A percentile compares a stretch with the other conserved stretches of the same genome.
phyloP scores from a whole-genome alignment of 1,140 invertebrate genomes.

The Coelopa frigida region DNA sequence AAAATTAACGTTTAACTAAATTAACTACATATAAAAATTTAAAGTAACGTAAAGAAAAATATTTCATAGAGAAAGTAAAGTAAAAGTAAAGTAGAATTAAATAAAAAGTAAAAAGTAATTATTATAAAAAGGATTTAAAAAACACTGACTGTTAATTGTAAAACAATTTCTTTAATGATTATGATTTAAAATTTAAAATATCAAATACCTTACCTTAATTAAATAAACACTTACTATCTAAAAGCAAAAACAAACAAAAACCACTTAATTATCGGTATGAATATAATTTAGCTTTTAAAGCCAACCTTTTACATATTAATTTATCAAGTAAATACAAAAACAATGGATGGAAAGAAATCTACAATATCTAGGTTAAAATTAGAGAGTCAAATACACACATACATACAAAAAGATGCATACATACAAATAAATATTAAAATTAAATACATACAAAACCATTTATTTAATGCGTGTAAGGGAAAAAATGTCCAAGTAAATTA shows the following conservation, averaged over 20 bases:
- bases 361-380: background rate
- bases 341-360: background rate
- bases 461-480: too few relatives aligned
- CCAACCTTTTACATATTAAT: too few relatives aligned
- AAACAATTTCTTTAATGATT: conserved; percentile 43
- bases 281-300: too few relatives aligned
- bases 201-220: conserved; percentile 17
- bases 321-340: too few relatives aligned
- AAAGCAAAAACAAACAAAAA: conserved; percentile 13
- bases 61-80: conserved; percentile 12
- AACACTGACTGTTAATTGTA: conserved; percentile 46
- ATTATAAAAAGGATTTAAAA: background rate
- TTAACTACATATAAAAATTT: conserved; percentile 13
- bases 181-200: conserved; percentile 34
- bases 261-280: too few relatives aligned
- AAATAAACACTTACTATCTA: conserved; percentile 30
- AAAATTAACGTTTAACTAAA: conserved; percentile 19
- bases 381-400: conserved; percentile 13
- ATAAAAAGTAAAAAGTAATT: conserved; percentile 5
- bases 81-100: conserved; percentile 16
- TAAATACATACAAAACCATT: conserved; percentile 17
- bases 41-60: conserved; percentile 11
- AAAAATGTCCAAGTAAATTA: too few relatives aligned
- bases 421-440: conserved; percentile 9
- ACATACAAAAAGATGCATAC: conserved; percentile 17